Evolutionary conservation across 2,113 vertebrate genomes (phyloP), one percentile per base, ranked within the genome.

Genomic region (Cephalopterus ornatus): DNA sequence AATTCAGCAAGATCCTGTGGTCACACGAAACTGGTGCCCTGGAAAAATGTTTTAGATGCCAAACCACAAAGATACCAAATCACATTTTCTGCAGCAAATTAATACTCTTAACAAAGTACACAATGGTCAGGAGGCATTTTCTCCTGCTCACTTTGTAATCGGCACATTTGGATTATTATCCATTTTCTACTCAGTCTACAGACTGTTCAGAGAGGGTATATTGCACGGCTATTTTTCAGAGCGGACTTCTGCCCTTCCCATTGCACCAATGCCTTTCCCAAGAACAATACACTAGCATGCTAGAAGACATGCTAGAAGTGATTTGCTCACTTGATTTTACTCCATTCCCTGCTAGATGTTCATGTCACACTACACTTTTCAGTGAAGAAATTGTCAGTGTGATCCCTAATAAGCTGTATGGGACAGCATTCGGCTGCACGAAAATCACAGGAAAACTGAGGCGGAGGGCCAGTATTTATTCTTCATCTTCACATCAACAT

Each of bases 221-320:
- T 18, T 55, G 70, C 17, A 65, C 1, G 33, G 41, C 8, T 75
- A 3, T 35, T 56, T 49, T 61, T 41, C 63, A 73, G n/a, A 56
- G 52, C 2, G 4, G 32, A 35, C 35, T 63, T 33, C 68, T 84
- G 47, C 58, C n/a, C 42, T 49, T 41, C 5, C 12, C 0, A 0
- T 35, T 6, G 3, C 24, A 72, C 4, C 2, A 1, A 21, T 11
- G 52, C 16, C 32, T 74, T 66, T 32, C 71, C 59, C 61, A 14
- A 8, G 17, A 27, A 33, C 0, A 0, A 71, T n/a, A 5, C 47
- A 44, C 42, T 22, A 49, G 21, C 80, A 73, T 0, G 0, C 32
- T 63, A 24, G 24, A 73, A 89, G 19, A 84, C 73, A 87, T 21
- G n/a, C n/a, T n/a, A n/a, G n/a, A 49, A 1, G 23, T 27, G 0